Conservation (phyloP, 2,888 invertebrate species). For the Brassicogethes aeneus region DNA sequence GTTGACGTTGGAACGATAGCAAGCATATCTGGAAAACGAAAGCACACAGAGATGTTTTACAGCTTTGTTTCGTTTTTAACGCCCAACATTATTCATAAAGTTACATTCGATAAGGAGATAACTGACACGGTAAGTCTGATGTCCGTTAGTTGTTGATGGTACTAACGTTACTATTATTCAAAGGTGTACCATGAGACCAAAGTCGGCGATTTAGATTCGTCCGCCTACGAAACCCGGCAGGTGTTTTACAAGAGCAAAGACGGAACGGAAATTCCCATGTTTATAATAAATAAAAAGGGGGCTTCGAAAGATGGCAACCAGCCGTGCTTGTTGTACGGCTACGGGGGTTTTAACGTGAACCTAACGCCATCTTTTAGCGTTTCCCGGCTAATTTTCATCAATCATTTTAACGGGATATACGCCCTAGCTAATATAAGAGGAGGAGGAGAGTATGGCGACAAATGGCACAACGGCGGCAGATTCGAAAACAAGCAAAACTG, state of each 20-base stretch:
- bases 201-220: conserved; percentile 72
- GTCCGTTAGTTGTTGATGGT: too few relatives aligned
- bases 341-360: conserved; percentile 94
- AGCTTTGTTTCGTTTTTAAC: conserved; percentile 90
- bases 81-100: conserved; percentile 79
- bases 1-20: conserved; percentile 81
- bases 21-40: conserved; percentile 76
- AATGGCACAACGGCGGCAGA: conserved; percentile 93
- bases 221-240: conserved; percentile 75
- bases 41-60: conserved; percentile 85
- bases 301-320: conserved; percentile 57
- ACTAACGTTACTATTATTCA: conserved; percentile 10
- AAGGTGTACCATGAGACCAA: conserved; percentile 78
- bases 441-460: conserved; percentile 97
- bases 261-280: conserved; percentile 93
- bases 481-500: conserved; percentile 91
- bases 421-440: conserved; percentile 93
- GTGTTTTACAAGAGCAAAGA: conserved; percentile 90
- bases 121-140: conserved; percentile 48
- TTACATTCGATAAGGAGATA: conserved; percentile 55
- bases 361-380: conserved; percentile 86
- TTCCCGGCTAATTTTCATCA: conserved; percentile 78
- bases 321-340: conserved; percentile 88
- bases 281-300: conserved; percentile 75
- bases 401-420: conserved; percentile 79